A percentile compares a stretch with the other conserved stretches of the same genome.
phyloP scores from a whole-genome alignment of 1,140 invertebrate species.

The Procambarus clarkii region DNA sequence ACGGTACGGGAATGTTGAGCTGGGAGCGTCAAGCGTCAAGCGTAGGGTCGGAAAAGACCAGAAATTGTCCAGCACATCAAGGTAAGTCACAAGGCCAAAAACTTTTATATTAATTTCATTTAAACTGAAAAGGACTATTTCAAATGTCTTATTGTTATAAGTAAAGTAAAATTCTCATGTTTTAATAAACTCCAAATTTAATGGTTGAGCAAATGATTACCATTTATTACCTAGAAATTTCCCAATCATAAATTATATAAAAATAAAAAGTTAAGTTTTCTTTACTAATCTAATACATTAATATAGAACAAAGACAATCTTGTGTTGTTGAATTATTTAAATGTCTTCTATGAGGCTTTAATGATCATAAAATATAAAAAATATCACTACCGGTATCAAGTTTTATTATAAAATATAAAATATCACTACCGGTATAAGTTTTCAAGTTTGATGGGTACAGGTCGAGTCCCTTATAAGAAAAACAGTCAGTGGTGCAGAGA shows the following conservation, averaged over 20 bases:
- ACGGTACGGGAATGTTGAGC: slow-evolving; percentile 18
- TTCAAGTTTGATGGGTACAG: background rate
- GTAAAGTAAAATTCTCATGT: background rate
- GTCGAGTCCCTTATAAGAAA: slow-evolving; percentile 81
- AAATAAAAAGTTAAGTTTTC: too few species aligned
- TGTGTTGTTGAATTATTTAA: background rate
- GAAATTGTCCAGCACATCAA: slow-evolving; percentile 22
- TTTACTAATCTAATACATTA: background rate
- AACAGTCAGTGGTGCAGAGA: slow-evolving; percentile 80
- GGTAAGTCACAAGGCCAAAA: slow-evolving; percentile 20
- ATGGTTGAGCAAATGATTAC: too few species aligned
- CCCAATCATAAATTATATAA: too few species aligned
- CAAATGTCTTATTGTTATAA: background rate
- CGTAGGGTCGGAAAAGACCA: slow-evolving; percentile 10
- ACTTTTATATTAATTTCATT: background rate
- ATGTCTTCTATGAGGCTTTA: background rate
- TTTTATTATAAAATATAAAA: background rate
- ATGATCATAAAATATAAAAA: background rate
- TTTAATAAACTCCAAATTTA: background rate
- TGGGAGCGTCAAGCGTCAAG: slow-evolving; percentile 31
- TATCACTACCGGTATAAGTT: background rate
- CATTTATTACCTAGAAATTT: too few species aligned
- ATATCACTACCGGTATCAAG: background rate
- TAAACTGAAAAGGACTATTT: background rate
- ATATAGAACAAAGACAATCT: background rate